Conservation (phyloP, 1,140 invertebrate species). For the Philotrypesis tridentata region DNA sequence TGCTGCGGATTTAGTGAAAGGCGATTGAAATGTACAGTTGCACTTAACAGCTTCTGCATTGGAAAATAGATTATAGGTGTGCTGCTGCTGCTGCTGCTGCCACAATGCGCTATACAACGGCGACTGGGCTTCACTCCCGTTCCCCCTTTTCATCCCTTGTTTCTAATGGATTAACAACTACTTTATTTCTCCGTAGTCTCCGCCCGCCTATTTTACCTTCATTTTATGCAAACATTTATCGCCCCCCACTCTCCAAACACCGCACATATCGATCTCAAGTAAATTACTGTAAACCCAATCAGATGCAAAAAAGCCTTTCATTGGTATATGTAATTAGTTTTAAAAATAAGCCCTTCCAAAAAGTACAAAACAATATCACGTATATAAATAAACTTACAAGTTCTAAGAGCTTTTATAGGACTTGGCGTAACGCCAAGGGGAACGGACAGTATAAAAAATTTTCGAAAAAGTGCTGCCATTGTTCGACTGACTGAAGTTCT, state of each 20-base stretch:
- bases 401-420: not conserved
- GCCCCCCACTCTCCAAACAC: too few species aligned
- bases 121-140: too few species aligned
- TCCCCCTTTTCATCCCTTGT: not conserved
- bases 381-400: not conserved
- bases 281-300: too few species aligned
- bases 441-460: not conserved
- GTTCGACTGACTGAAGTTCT: not conserved
- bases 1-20: conserved; percentile 36
- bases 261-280: too few species aligned
- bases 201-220: not conserved
- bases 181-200: conserved; percentile 7
- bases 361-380: too few species aligned
- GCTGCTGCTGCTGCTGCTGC: not conserved
- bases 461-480: not conserved
- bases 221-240: conserved; percentile 1
- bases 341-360: too few species aligned
- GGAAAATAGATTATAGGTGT: conserved; percentile 26
- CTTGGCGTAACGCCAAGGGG: not conserved
- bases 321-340: too few species aligned
- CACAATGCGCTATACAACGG: too few species aligned
- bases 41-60: conserved; percentile 41
- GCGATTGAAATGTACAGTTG: conserved; percentile 35
- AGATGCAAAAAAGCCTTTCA: too few species aligned
- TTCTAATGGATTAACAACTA: conserved; percentile 40